Conservation (phyloP, 2,888 invertebrate genomes). For the Apodemia duryi region DNA sequence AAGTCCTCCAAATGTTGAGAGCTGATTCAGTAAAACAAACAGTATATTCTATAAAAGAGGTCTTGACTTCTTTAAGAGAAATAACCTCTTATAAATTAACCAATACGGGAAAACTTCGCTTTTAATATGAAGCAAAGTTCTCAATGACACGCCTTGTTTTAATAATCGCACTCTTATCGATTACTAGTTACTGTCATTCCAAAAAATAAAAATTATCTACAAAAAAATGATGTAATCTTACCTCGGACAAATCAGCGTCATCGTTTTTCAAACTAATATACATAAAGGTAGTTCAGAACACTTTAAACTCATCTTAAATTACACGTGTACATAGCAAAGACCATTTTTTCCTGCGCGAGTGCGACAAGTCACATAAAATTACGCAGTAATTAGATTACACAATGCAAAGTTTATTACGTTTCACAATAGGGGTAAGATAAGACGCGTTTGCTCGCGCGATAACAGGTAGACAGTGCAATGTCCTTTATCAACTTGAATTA, state of each 20-base stretch:
- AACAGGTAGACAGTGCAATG: conserved; percentile 12
- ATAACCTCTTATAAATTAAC: no score
- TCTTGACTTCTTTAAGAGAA: no score
- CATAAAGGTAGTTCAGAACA: conserved; percentile 8
- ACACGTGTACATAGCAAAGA: neutral
- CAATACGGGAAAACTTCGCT: no score
- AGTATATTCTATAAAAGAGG: no score
- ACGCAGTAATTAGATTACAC: conserved; percentile 9
- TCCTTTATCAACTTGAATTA: neutral
- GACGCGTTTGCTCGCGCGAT: conserved; percentile 4
- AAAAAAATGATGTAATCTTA: neutral
- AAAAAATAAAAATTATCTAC: neutral
- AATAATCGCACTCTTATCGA: no score
- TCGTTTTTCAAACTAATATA: neutral
- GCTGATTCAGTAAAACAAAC: no score
- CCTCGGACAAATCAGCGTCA: conserved; percentile 2
- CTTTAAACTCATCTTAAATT: conserved; percentile 4
- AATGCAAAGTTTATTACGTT: conserved; percentile 2
- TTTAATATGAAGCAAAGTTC: no score
- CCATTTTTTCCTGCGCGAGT: neutral
- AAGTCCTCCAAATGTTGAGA: no score
- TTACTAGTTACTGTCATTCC: no score
- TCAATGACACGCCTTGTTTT: no score
- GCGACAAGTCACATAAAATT: conserved; percentile 1
- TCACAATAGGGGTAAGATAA: neutral